Conservation (phyloP, 37 sponge, comb jelly and placozoan species). For the Spongilla lacustris region DNA sequence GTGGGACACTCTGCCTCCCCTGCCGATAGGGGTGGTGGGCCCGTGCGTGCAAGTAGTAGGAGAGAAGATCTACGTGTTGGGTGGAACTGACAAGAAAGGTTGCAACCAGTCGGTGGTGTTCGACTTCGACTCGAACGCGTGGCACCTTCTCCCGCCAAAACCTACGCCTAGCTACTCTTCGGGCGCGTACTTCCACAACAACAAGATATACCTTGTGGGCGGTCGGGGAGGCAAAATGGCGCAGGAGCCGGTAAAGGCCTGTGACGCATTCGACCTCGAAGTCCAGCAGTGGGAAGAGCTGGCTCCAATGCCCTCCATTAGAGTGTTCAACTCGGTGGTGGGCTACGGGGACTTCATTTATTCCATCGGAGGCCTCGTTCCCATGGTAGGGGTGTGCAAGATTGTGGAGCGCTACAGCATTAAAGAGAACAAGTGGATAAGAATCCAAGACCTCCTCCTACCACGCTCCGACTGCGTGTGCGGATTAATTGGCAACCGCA, state of each 20-base stretch:
- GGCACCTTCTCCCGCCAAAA: constrained; percentile 58
- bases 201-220: constrained; percentile 71
- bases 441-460: constrained; percentile 41
- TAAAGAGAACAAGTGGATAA: constrained; percentile 53
- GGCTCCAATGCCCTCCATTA: constrained; percentile 31
- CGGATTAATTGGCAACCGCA: constrained; percentile 57
- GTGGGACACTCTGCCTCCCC: constrained; percentile 67
- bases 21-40: constrained; percentile 66
- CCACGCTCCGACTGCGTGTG: constrained; percentile 58
- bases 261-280: constrained; percentile 70
- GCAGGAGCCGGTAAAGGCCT: constrained; percentile 37
- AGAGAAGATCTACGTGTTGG: constrained; percentile 65
- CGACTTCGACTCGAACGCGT: constrained; percentile 57
- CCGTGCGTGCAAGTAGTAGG: constrained; percentile 60
- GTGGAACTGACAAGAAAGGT: constrained; percentile 59
- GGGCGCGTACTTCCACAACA: constrained; percentile 48
- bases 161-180: constrained; percentile 54
- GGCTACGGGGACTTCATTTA: constrained; percentile 57
- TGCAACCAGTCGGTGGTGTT: constrained; percentile 59
- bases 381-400: constrained; percentile 53
- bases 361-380: constrained; percentile 71
- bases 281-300: constrained; percentile 77
- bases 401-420: constrained; percentile 72
- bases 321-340: constrained; percentile 68
- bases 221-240: constrained; percentile 45